A percentile compares a stretch with the other conserved stretches of the same genome.
Conservation (phyloP, 1,140 invertebrate genomes). For the Lethrus apterus region DNA sequence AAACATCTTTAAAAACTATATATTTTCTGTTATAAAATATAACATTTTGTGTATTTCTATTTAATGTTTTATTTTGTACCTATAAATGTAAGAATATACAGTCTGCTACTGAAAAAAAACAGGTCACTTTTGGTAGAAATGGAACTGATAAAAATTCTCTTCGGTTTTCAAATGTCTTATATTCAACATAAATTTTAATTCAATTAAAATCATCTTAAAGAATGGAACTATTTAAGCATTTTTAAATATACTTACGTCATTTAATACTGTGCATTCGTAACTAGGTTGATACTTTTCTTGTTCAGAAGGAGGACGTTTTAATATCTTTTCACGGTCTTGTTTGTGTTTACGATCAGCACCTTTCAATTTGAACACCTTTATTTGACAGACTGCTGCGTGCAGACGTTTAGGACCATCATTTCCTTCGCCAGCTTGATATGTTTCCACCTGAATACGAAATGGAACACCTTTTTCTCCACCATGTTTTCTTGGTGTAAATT, state of each 20-base stretch:
- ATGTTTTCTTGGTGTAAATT: constrained; percentile 97
- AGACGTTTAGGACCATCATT: constrained; percentile 49
- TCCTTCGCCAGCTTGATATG: constrained; percentile 52
- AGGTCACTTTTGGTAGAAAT: too few species aligned
- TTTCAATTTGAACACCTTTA: constrained; percentile 89
- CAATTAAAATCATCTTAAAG: too few species aligned
- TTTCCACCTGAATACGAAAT: constrained; percentile 91
- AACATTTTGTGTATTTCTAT: too few species aligned
- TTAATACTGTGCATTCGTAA: constrained; percentile 90
- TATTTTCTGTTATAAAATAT: too few species aligned
- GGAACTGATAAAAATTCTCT: too few species aligned
- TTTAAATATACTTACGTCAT: constrained; percentile 56
- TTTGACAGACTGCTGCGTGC: constrained; percentile 90
- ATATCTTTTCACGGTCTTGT: constrained; percentile 92
- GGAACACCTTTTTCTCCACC: constrained; percentile 97
- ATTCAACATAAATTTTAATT: too few species aligned
- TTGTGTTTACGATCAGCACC: constrained; percentile 97
- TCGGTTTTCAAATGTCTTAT: too few species aligned
- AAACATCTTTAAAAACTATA: too few species aligned
- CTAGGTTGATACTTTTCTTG: constrained; percentile 93
- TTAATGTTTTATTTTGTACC: too few species aligned
- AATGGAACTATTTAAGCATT: too few species aligned
- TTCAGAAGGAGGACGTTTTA: constrained; percentile 74
- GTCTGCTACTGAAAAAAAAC: too few species aligned
- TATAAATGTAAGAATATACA: too few species aligned